These are phyloP conservation scores for Drosophila longiperda DNA, from an alignment of 2,888 invertebrate species.

Conservation along the genomic window DNA sequence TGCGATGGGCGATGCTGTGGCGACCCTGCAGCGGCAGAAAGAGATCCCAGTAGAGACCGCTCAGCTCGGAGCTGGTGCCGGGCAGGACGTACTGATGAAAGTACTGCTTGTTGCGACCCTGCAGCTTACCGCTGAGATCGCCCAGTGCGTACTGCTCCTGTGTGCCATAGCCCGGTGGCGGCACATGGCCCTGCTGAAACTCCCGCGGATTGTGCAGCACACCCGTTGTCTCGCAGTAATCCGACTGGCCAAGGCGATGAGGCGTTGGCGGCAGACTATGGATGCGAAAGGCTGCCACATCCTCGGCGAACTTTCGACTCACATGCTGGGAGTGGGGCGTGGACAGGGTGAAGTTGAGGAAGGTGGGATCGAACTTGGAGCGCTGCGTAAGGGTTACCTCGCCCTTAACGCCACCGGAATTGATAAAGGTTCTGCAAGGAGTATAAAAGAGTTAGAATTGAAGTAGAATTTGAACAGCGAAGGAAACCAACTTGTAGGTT, in stretches of 20 bases:
- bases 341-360: constrained; percentile 89
- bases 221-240: constrained; percentile 90
- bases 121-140: constrained; percentile 94
- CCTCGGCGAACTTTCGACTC: constrained; percentile 90
- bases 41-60: constrained; percentile 92
- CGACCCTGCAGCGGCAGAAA: constrained; percentile 93
- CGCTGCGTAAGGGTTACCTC: constrained; percentile 91
- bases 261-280: constrained; percentile 90
- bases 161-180: constrained; percentile 89
- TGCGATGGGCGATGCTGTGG: constrained; percentile 92
- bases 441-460: accelerated
- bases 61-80: constrained; percentile 90
- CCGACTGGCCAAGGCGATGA: constrained; percentile 85
- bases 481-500: constrained; percentile 88
- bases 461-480: not conserved
- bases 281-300: constrained; percentile 90
- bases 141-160: constrained; percentile 96
- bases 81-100: constrained; percentile 89
- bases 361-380: constrained; percentile 93
- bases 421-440: constrained; percentile 88
- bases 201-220: constrained; percentile 91
- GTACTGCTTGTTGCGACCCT: constrained; percentile 89
- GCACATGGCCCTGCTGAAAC: constrained; percentile 86
- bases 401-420: constrained; percentile 92
- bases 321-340: constrained; percentile 89